Evolutionary conservation across 2,797 vertebrate species (phyloP), one percentile per base, ranked within the genome.

Genomic region (Austrolebias charrua): DNA sequence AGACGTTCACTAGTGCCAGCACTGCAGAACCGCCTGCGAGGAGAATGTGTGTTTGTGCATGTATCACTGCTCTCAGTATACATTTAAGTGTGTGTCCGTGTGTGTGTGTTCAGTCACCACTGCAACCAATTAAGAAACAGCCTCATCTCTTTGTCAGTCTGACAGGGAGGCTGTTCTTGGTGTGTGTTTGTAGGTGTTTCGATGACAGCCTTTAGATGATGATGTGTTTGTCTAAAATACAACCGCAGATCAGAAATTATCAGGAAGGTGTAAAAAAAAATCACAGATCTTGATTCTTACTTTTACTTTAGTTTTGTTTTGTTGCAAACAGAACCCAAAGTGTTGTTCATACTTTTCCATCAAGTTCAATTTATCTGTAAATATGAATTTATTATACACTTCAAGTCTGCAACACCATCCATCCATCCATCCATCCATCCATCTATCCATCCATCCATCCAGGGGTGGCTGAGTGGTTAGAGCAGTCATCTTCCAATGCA

Each of bases 121-220:
- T 80, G 69, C 78, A 79, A 67, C 82, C 72, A 85, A 82, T 82
- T 86, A 83, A 78, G 60, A 76, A 80, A 68, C 61, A 73, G 65
- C 69, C 65, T 75, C 43, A 45, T 70, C 42, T 48, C 38, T 60
- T 43, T 60, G 48, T 61, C 55, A 53, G 18, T 72, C 42, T 59
- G 58, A 61, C 63, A 55, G 45, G 24, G 61, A 71, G 52, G 60
- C 57, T 35, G 49, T 31, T 61, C 13, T 31, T 53, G n/a, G 33
- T 43, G 48, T 56, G 33, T 33, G 40, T 63, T 50, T 55, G 42
- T 49, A n/a, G 35, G 48, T 63, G 16, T 42, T 19, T 43, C 16
- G 14, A 12, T 1, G 47, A 52, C 48, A 54, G 42, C 13, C 7
- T 63, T 24, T 55, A 44, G 59, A 44, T 44, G 18, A 38, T 55